Conservation (phyloP, 2,797 vertebrate genomes). For the Falco naumanni region DNA sequence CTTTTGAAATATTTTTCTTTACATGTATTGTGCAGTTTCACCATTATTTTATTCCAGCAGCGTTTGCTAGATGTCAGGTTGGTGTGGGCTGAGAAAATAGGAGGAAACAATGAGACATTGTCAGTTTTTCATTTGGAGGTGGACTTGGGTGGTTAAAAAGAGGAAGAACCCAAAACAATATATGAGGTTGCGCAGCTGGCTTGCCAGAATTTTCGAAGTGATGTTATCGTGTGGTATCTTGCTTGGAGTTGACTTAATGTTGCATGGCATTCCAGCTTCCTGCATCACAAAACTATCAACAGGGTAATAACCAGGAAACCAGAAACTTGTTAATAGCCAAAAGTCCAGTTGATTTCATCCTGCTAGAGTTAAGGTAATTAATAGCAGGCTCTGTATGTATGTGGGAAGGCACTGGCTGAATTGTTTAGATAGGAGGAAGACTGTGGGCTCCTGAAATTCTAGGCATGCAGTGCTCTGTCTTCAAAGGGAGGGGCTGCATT, state of each 20-base stretch:
- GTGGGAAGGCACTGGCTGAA: neutral
- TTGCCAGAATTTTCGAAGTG: neutral
- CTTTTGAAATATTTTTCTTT: constrained; percentile 53
- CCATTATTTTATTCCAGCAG: neutral
- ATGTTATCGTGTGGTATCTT: neutral
- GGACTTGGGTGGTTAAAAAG: neutral
- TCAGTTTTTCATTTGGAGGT: constrained; percentile 8
- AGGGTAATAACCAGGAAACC: neutral
- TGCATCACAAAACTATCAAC: constrained; percentile 1
- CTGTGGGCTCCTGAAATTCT: neutral
- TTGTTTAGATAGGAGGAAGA: neutral
- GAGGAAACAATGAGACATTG: constrained; percentile 7
- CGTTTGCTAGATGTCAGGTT: neutral
- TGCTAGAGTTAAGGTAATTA: neutral
- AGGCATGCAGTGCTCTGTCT: neutral
- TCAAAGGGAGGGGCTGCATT: neutral
- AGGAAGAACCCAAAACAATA: neutral
- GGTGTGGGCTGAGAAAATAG: neutral
- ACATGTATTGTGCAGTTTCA: neutral
- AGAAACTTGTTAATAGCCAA: neutral
- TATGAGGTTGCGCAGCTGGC: neutral
- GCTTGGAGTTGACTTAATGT: neutral
- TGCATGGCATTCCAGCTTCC: neutral
- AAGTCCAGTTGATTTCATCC: neutral
- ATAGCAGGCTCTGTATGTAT: neutral